A percentile compares a stretch with the other conserved stretches of the same genome.
These are phyloP conservation scores for Lagopus leucura DNA, from an alignment of 2,113 vertebrate species.

Conservation along the genomic window DNA sequence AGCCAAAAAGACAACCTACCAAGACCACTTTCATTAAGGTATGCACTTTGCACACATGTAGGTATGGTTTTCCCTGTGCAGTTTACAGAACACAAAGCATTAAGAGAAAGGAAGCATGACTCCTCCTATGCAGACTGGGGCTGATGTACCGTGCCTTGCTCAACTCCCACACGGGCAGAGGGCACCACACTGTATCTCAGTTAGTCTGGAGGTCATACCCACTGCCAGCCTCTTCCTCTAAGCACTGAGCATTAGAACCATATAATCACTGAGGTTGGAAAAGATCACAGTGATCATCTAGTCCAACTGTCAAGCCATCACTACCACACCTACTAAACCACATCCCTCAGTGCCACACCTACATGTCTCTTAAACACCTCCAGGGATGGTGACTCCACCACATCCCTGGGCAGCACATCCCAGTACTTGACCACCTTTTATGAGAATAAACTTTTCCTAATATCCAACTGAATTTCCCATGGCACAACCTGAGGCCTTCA, in stretches of 20 bases:
- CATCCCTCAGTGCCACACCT: too few relatives aligned
- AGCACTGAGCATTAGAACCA: background rate
- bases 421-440: too few relatives aligned
- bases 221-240: background rate
- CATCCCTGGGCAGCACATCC: too few relatives aligned
- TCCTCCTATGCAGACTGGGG: background rate
- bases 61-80: rapidly evolving
- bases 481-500: too few relatives aligned
- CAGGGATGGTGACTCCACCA: too few relatives aligned
- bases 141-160: background rate
- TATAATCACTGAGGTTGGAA: too few relatives aligned
- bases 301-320: too few relatives aligned
- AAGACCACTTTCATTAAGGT: background rate
- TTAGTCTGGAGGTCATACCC: background rate
- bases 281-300: too few relatives aligned
- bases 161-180: background rate
- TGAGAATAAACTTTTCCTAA: too few relatives aligned
- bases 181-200: rapidly evolving
- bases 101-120: background rate
- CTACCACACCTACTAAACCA: too few relatives aligned
- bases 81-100: background rate
- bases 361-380: too few relatives aligned
- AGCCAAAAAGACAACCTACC: background rate
- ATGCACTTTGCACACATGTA: rapidly evolving
- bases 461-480: too few relatives aligned